Evolutionary conservation across 2,888 invertebrate species (phyloP), one percentile per base, ranked within the genome.

Genomic region (Tinea semifulvella): DNA sequence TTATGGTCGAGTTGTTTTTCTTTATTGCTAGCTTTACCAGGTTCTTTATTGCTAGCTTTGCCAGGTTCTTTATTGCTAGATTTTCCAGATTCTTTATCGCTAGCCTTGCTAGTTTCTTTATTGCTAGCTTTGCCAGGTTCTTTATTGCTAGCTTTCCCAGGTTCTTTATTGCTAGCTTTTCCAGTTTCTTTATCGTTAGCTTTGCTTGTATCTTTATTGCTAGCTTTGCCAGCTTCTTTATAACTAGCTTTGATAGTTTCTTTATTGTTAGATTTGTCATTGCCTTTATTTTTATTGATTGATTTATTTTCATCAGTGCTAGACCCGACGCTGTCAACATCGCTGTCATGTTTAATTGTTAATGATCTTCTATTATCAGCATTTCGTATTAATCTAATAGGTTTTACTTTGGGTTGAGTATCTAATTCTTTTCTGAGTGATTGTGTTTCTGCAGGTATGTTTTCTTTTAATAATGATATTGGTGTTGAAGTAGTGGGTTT

Each of bases 1-100:
- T n/a, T n/a, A n/a, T n/a, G n/a, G n/a, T n/a, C n/a, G n/a, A n/a
- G n/a, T n/a, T n/a, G n/a, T n/a, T n/a, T n/a, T n/a, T n/a, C n/a
- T n/a, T n/a, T n/a, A n/a, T n/a, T n/a, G n/a, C n/a, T n/a, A n/a
- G n/a, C n/a, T n/a, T n/a, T n/a, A n/a, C n/a, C 13, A 2, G 48
- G 3, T 26, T 26, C 26, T 6, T 26, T 26, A 26, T 26, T 6
- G 6, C 10, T 11, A 26, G 3, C 11, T 54, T 64, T 1, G 60
- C 44, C 1, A 65, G 63, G 49, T 61, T 65, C 46, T 63, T 66
- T 38, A 48, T 55, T 51, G 57, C 68, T 1, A 68, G 68, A 43
- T 53, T 64, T 45, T 65, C 61, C 5, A 61, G 55, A 49, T 56
- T 69, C 11, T 55, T 50, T 14, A n/a, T 31, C 11, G 55, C 56